Conservation (phyloP, 1,140 invertebrate species). For the Venustaconcha ellipsiformis region DNA sequence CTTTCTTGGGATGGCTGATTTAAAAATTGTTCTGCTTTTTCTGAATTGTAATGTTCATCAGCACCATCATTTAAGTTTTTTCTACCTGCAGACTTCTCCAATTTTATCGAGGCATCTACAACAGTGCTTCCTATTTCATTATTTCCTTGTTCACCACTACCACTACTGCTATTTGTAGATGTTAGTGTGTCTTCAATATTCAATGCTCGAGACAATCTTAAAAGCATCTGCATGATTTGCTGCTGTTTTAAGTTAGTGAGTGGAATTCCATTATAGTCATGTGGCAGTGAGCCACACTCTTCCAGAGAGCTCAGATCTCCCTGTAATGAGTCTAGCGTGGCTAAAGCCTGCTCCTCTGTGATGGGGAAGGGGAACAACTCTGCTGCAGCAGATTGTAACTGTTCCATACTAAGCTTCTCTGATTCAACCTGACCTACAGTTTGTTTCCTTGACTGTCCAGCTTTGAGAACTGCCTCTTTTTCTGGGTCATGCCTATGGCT, state of each 20-base stretch:
- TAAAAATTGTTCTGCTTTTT: not conserved
- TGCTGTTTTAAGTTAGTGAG: constrained; percentile 55
- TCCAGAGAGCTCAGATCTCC: constrained; percentile 56
- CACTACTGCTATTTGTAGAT: constrained; percentile 41
- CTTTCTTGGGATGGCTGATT: no score
- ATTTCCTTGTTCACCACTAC: constrained; percentile 10
- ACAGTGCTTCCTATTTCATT: no score
- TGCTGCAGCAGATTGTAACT: constrained; percentile 27
- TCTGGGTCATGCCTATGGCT: not conserved
- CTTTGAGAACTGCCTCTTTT: constrained; percentile 14
- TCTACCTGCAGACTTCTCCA: no score
- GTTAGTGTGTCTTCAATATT: constrained; percentile 59
- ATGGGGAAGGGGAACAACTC: constrained; percentile 31
- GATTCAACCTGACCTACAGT: constrained; percentile 1
- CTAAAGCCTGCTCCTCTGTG: constrained; percentile 33
- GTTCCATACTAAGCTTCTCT: constrained; percentile 13
- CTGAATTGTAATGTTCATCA: constrained; percentile 4
- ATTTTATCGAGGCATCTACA: no score
- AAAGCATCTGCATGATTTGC: constrained; percentile 57
- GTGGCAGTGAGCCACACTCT: constrained; percentile 49
- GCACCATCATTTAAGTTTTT: not conserved
- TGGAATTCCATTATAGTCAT: constrained; percentile 54
- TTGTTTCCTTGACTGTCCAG: not conserved
- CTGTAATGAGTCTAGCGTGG: constrained; percentile 45
- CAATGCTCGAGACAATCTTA: constrained; percentile 51